These are phyloP conservation scores for Typhlichthys subterraneus DNA, from an alignment of 2,797 vertebrate genomes.

Conservation along the genomic window DNA sequence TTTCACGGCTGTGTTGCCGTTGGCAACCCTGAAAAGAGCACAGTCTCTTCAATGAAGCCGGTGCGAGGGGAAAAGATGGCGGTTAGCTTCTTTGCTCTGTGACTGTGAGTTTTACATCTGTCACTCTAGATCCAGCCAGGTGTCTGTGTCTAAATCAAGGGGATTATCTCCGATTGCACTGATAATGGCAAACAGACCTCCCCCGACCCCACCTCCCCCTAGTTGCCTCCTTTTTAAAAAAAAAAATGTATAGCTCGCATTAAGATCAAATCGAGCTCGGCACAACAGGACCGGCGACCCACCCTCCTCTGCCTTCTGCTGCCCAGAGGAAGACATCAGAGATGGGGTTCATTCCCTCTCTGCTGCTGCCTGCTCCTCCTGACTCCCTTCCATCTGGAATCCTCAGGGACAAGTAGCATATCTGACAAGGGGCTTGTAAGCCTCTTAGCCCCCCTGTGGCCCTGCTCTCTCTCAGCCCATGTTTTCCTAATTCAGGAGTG, in stretches of 20 bases:
- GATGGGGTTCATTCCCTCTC: slow-evolving; percentile 85
- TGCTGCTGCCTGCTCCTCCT: slow-evolving; percentile 89
- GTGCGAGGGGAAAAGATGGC: slow-evolving; percentile 54
- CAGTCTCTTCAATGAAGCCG: slow-evolving; percentile 68
- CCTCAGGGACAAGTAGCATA: slow-evolving; percentile 92
- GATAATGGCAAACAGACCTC: slow-evolving; percentile 78
- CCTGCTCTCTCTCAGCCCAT: slow-evolving; percentile 92
- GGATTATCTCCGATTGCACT: slow-evolving; percentile 77
- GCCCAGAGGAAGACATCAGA: slow-evolving; percentile 94
- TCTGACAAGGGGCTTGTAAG: slow-evolving; percentile 96
- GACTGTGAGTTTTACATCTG: slow-evolving; percentile 74
- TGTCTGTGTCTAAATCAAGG: slow-evolving; percentile 71
- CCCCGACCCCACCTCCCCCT: slow-evolving; percentile 31
- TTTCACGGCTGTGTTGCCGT: slow-evolving; percentile 70
- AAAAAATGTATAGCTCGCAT: slow-evolving; percentile 57
- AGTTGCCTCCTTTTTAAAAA: slow-evolving; percentile 33
- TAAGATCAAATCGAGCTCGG: slow-evolving; percentile 74
- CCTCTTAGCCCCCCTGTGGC: slow-evolving; percentile 94
- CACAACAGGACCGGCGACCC: slow-evolving; percentile 88
- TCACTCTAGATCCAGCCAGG: slow-evolving; percentile 72
- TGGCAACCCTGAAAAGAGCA: slow-evolving; percentile 77
- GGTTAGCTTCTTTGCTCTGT: slow-evolving; percentile 43
- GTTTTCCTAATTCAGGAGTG: slow-evolving; percentile 98
- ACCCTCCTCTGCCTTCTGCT: slow-evolving; percentile 95
- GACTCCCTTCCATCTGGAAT: slow-evolving; percentile 93